Evolutionary conservation across 2,888 invertebrate genomes (phyloP), one percentile per base, ranked within the genome.

Genomic region (Hipparchia semele): DNA sequence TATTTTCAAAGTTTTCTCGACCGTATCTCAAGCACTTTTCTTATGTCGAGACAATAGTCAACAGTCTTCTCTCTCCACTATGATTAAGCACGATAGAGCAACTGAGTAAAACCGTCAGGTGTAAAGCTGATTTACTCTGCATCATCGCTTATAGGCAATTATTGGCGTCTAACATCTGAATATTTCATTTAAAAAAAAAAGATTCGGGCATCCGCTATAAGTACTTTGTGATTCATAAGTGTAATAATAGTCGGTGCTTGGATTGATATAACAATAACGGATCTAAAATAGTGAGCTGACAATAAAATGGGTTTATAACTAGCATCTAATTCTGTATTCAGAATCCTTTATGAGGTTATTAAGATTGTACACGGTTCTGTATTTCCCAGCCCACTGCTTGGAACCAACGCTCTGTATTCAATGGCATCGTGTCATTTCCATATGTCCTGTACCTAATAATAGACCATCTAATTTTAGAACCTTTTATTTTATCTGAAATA

Each of bases 251-350:
- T 59, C 33, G n/a, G 9, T 58, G 13, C 9, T 9, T 56, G 8
- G 53, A 61, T 69, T 33, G 54, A 61, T 67, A 39, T 51, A 70
- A 74, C 72, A 67, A 46, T 72, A 65, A 72, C 70, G 69, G 69
- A 74, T 67, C 66, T 72, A 1, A 61, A 71, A 39, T 8, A 56
- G 13, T 39, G 56, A 45, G 62, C 61, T 67, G 58, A 72, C 66
- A 72, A 67, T 71, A 70, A 66, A 70, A 72, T 74, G 45, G 23
- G 61, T 59, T 53, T 67, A 9, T 67, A 70, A 70, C n/a, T 67
- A 46, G 45, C 65, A 58, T n/a, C 53, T 67, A 67, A 67, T 71
- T 61, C 45, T 53, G 62, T 53, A 67, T 70, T 62, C 53, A 67
- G 54, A 62, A 74, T 70, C 51, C 53, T 68, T 58, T 69, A 58